phyloP scores from a whole-genome alignment of 2,113 vertebrate species.

The Callithrix jacchus region DNA sequence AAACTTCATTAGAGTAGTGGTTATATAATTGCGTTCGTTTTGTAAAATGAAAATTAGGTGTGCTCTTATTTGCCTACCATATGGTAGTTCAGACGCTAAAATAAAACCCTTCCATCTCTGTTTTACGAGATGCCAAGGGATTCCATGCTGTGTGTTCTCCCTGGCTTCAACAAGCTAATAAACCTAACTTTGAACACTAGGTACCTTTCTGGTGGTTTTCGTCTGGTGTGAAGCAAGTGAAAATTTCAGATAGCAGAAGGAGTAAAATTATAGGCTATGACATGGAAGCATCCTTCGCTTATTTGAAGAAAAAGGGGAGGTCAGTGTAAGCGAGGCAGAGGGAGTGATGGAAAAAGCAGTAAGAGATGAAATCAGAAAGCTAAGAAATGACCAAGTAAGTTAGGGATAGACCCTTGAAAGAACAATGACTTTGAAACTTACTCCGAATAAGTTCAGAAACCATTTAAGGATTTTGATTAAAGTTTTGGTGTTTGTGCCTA shows the following conservation, averaged over 20 bases:
- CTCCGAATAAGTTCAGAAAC: not conserved
- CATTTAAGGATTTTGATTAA: not conserved
- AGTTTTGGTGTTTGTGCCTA: not conserved
- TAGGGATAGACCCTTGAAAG: not conserved
- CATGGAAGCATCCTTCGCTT: not conserved
- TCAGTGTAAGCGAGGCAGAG: not conserved
- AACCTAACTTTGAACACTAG: not conserved
- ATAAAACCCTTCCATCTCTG: not conserved
- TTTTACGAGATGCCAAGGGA: not conserved
- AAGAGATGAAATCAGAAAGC: not conserved
- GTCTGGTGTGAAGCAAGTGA: not conserved
- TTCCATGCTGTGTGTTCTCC: not conserved
- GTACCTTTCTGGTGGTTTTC: not conserved
- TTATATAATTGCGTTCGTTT: not conserved
- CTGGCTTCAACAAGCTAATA: not conserved
- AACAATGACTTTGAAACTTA: not conserved
- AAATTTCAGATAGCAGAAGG: not conserved
- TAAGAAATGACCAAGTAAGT: not conserved
- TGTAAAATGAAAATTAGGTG: not conserved
- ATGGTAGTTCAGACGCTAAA: not conserved
- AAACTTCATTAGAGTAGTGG: not conserved
- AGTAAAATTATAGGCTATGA: not conserved
- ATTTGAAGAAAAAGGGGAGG: not conserved
- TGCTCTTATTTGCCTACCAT: not conserved
- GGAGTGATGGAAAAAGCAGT: not conserved